Evolutionary conservation across 2,888 invertebrate species (phyloP).

Genomic region (Galerucella nymphaeae): DNA sequence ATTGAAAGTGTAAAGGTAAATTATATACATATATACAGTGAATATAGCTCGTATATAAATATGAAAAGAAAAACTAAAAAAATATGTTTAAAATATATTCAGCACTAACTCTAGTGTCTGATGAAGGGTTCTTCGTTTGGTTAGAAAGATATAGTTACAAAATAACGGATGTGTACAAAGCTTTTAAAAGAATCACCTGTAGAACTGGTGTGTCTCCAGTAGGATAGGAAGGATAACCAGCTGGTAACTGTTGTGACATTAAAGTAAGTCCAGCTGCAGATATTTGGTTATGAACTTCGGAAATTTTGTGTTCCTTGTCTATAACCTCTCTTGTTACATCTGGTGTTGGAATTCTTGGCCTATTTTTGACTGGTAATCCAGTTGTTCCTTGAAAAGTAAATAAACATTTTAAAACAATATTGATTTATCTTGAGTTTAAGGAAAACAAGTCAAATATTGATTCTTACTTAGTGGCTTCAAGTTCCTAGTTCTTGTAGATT

Average conservation of each 20-base stretch:
- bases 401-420: too few relatives aligned
- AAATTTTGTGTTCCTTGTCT: constrained; percentile 76
- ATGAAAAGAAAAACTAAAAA: too few relatives aligned
- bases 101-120: too few relatives aligned
- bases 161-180: too few relatives aligned
- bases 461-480: constrained; percentile 38
- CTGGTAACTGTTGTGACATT: constrained; percentile 71
- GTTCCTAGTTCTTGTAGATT: constrained; percentile 73
- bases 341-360: constrained; percentile 90
- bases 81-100: too few relatives aligned
- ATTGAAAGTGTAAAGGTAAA: neutral
- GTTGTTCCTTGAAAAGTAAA: constrained; percentile 67
- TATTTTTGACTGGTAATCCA: constrained; percentile 77
- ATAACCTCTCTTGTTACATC: constrained; percentile 85
- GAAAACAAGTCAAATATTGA: neutral
- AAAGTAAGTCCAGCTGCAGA: constrained; percentile 67
- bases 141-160: too few relatives aligned
- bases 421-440: too few relatives aligned
- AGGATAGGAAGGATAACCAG: constrained; percentile 60
- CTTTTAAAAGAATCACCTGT: constrained; percentile 67
- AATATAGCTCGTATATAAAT: too few relatives aligned
- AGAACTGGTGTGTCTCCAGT: constrained; percentile 78
- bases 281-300: constrained; percentile 59
- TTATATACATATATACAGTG: neutral
- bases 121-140: too few relatives aligned